Conservation (phyloP, 2,888 invertebrate genomes). For the Cantharis rufa region DNA sequence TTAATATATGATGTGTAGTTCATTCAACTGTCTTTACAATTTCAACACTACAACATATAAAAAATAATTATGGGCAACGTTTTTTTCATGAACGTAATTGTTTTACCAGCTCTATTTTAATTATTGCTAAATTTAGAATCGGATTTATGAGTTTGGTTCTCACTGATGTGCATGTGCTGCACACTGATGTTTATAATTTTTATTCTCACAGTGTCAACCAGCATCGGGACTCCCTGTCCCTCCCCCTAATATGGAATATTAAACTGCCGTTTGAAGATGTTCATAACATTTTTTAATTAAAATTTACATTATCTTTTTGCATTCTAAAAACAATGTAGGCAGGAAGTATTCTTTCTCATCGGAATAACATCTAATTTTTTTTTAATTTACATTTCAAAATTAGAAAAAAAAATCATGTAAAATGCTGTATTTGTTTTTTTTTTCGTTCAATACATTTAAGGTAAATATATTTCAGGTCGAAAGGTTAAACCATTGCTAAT, state of each 20-base stretch:
- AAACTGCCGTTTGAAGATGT: background rate
- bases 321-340: background rate
- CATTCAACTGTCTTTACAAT: background rate
- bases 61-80: background rate
- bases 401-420: background rate
- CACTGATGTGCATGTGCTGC: background rate
- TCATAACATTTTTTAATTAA: background rate
- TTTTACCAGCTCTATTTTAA: background rate
- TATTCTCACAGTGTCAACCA: background rate
- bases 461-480: background rate
- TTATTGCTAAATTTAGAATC: background rate
- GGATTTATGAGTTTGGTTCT: background rate
- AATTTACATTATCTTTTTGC: background rate
- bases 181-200: background rate
- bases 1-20: background rate
- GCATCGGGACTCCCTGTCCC: background rate
- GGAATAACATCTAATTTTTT: background rate
- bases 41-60: background rate
- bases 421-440: background rate
- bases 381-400: background rate
- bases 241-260: background rate
- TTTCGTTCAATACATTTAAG: background rate
- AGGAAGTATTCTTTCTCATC: background rate
- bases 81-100: background rate
- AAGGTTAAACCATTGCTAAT: slow-evolving; percentile 5